phyloP scores from a whole-genome alignment of 2,113 vertebrate species.

The Toxotes jaculatrix region DNA sequence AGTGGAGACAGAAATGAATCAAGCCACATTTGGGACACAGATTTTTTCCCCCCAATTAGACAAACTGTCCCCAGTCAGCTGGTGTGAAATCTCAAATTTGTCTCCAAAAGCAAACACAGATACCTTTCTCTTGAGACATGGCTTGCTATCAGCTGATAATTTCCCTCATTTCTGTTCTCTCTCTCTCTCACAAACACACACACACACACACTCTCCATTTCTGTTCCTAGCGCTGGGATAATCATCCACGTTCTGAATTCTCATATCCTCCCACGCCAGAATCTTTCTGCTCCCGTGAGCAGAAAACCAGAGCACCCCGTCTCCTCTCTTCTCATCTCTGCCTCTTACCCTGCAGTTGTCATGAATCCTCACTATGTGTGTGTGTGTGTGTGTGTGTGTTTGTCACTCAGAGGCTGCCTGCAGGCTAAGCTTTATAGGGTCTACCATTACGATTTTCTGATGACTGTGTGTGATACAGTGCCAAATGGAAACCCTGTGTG shows the following conservation, averaged over 20 bases:
- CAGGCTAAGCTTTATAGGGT: constrained; percentile 69
- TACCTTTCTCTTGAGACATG: constrained; percentile 31
- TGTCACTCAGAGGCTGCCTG: constrained; percentile 63
- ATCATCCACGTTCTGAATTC: constrained; percentile 78
- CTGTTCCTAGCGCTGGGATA: constrained; percentile 63
- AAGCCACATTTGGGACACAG: background rate
- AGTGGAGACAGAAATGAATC: constrained; percentile 11
- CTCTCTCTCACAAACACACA: constrained; percentile 16
- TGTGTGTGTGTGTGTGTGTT: constrained; percentile 21
- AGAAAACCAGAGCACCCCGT: constrained; percentile 72
- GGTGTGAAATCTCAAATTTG: constrained; percentile 13
- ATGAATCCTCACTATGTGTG: constrained; percentile 53
- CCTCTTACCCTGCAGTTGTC: constrained; percentile 67
- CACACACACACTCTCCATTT: constrained; percentile 16
- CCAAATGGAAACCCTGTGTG: constrained; percentile 54
- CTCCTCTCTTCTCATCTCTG: constrained; percentile 70
- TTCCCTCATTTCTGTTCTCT: constrained; percentile 35
- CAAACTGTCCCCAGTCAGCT: constrained; percentile 13
- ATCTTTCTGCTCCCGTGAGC: constrained; percentile 79
- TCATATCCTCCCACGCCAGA: constrained; percentile 79
- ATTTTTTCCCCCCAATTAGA: constrained; percentile 3
- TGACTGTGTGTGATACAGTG: constrained; percentile 55
- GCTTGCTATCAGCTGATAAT: constrained; percentile 55
- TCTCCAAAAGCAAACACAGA: constrained; percentile 32
- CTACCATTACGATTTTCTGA: constrained; percentile 56